Percentiles rank a stretch among this genome's conserved stretches.
Evolutionary conservation across 2,888 invertebrate species (phyloP).

Genomic region (Leptinotarsa tumamoca): DNA sequence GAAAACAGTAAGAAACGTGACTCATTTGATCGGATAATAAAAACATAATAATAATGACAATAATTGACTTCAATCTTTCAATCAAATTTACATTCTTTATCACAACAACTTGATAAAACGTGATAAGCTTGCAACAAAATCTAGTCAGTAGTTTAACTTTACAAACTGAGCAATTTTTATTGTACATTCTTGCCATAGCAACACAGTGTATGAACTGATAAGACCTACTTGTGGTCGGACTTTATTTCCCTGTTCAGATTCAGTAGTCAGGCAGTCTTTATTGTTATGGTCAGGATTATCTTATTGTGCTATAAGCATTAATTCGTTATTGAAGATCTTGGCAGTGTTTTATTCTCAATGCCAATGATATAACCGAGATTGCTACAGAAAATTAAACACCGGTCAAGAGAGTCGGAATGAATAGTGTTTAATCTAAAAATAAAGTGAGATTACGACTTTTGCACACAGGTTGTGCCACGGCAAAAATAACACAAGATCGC

Average conservation of each 20-base stretch:
- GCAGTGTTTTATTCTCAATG: conserved; percentile 5
- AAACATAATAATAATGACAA: too few relatives aligned
- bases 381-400: neutral
- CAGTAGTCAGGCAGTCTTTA: neutral
- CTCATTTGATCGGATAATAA: too few relatives aligned
- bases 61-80: too few relatives aligned
- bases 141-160: neutral
- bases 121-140: neutral
- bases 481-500: neutral
- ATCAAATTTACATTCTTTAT: neutral
- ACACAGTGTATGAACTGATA: neutral
- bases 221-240: neutral
- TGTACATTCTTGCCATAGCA: neutral
- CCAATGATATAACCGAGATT: conserved; percentile 8
- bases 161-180: neutral
- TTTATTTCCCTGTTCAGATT: neutral
- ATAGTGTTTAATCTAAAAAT: conserved; percentile 13
- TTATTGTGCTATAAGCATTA: neutral
- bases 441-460: neutral
- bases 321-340: neutral
- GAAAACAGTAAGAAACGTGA: too few relatives aligned
- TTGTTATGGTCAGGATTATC: neutral
- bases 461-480: neutral
- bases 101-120: neutral
- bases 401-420: neutral